A percentile compares a stretch with the other conserved stretches of the same genome.
Evolutionary conservation across 2,888 invertebrate genomes (phyloP).

Genomic region (Hirtodrosophila confusa): DNA sequence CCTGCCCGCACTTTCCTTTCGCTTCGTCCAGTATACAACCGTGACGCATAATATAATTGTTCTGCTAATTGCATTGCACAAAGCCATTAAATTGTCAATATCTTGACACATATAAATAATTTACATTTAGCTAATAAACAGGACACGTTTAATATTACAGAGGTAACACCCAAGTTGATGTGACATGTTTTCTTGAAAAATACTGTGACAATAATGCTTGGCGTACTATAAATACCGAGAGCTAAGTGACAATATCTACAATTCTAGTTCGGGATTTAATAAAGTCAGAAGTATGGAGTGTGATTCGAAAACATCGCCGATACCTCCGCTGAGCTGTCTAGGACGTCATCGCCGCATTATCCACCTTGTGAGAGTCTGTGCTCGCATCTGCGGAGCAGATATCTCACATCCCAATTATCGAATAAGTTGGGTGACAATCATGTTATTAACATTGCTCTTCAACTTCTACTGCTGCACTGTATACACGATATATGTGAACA

Average conservation of each 20-base stretch:
- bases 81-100: conserved; percentile 5
- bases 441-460: conserved; percentile 1
- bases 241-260: too few relatives aligned
- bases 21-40: too few relatives aligned
- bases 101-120: background rate
- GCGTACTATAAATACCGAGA: too few relatives aligned
- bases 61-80: background rate
- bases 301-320: background rate
- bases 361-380: background rate
- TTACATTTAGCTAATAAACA: background rate
- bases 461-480: conserved; percentile 34
- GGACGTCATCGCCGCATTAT: conserved; percentile 15
- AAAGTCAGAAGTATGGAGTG: background rate
- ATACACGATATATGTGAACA: conserved; percentile 51
- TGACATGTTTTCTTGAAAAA: too few relatives aligned
- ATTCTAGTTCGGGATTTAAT: background rate
- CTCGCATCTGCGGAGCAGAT: conserved; percentile 33
- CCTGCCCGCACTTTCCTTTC: too few relatives aligned
- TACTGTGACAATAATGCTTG: too few relatives aligned
- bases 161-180: too few relatives aligned
- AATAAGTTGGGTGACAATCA: conserved; percentile 21
- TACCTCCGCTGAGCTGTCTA: background rate
- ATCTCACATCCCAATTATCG: conserved; percentile 24
- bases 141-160: background rate
- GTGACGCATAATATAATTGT: too few relatives aligned